Conservation (phyloP, 2,113 vertebrate genomes). For the Rafetus swinhoei region DNA sequence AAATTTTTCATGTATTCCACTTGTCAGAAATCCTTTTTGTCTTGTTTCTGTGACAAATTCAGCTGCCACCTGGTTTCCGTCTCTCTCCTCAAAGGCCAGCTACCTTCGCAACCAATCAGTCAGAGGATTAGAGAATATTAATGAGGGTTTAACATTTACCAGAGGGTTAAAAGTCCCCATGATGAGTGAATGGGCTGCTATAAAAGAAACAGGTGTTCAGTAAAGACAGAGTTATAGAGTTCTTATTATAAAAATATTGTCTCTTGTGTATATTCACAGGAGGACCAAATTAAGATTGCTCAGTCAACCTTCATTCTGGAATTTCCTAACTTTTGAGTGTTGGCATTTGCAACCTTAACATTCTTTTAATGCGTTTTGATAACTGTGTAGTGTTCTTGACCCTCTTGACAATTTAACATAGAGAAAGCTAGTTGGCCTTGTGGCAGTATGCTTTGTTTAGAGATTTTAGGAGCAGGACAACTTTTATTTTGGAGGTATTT, state of each 20-base stretch:
- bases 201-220: not conserved
- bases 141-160: not conserved
- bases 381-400: not conserved
- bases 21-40: not conserved
- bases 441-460: not conserved
- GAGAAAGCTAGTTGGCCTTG: not conserved
- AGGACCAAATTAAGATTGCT: slow-evolving; percentile 1
- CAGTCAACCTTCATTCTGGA: not conserved
- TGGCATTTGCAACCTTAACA: not conserved
- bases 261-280: not conserved
- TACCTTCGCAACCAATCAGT: not conserved
- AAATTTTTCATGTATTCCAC: not conserved
- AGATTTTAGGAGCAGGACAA: not conserved
- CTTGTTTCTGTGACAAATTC: not conserved
- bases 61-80: not conserved
- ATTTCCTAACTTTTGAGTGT: not conserved
- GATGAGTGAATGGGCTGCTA: not conserved
- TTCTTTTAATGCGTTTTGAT: slow-evolving; percentile 29
- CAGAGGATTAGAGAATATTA: not conserved
- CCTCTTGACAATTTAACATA: not conserved
- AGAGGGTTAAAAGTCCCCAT: not conserved
- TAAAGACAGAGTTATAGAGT: not conserved
- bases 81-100: not conserved
- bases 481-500: not conserved
- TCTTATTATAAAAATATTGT: not conserved